Conservation (phyloP, 2,797 vertebrate genomes). For the Distichodus sexfasciatus region DNA sequence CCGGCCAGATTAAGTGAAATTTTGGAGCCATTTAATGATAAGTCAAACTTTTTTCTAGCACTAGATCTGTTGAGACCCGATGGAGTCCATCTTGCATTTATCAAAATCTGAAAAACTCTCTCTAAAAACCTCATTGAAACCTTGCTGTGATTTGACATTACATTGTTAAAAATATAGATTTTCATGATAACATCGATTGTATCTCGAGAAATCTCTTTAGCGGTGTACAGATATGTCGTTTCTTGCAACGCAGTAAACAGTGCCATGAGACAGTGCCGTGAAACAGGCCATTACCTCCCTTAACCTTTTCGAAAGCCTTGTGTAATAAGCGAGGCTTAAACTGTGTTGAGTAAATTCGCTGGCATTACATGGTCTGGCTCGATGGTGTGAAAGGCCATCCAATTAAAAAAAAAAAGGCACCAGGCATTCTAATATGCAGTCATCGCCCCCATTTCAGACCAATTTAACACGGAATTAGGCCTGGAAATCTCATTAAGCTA, state of each 20-base stretch:
- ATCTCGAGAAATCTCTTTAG: neutral
- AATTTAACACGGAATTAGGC: slow-evolving; percentile 34
- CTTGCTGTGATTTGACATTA: no score
- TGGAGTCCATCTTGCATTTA: no score
- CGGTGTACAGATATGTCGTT: slow-evolving; percentile 10
- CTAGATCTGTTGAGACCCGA: no score
- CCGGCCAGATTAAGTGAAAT: no score
- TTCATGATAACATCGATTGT: no score
- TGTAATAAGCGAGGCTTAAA: slow-evolving; percentile 38
- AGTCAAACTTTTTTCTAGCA: no score
- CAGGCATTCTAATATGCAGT: slow-evolving; percentile 39
- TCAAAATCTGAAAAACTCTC: no score
- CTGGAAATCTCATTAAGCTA: slow-evolving; percentile 23
- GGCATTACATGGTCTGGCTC: slow-evolving; percentile 29
- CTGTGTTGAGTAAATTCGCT: slow-evolving; percentile 26
- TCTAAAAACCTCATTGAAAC: no score
- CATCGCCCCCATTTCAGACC: slow-evolving; percentile 33
- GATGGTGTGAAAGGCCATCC: slow-evolving; percentile 34
- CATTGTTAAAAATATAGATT: no score
- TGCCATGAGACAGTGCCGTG: neutral
- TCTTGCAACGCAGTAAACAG: slow-evolving; percentile 24
- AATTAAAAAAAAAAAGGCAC: slow-evolving; percentile 44
- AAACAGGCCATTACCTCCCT: slow-evolving; percentile 42
- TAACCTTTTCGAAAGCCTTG: slow-evolving; percentile 38
- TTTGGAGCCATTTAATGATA: no score